phyloP scores from a whole-genome alignment of 2,113 vertebrate genomes.

The Falcunculus frontatus region DNA sequence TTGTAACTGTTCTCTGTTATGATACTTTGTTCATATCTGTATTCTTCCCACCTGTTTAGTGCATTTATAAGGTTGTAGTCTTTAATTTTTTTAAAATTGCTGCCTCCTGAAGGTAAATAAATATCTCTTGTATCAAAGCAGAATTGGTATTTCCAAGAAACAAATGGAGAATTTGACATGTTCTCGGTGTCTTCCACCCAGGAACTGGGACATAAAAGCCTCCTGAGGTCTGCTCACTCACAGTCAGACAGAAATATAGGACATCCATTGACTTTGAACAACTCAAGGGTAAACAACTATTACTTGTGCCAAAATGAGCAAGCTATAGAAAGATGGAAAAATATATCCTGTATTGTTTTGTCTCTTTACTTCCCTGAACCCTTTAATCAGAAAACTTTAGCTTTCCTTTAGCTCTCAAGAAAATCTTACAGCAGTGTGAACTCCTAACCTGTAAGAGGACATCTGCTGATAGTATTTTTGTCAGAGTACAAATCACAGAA shows the following conservation, averaged over 20 bases:
- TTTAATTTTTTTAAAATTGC: conserved; percentile 44
- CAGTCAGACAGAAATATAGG: conserved; percentile 55
- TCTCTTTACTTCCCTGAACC: background rate
- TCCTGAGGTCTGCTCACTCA: background rate
- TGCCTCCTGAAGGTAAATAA: conserved; percentile 58
- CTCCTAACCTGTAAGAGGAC: conserved; percentile 24
- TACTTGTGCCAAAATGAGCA: conserved; percentile 7
- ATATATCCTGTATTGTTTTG: background rate
- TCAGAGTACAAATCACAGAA: background rate
- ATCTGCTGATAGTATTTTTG: background rate
- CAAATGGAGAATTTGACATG: conserved; percentile 53
- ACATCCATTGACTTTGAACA: background rate
- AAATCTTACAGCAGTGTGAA: conserved; percentile 25
- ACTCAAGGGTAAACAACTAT: background rate
- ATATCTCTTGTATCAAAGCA: conserved; percentile 34
- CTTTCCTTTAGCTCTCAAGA: conserved; percentile 18
- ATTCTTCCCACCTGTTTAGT: background rate
- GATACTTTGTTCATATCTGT: background rate
- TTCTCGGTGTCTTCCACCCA: background rate
- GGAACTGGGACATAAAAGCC: conserved; percentile 4
- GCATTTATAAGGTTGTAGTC: background rate
- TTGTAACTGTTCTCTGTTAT: background rate
- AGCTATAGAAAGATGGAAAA: background rate
- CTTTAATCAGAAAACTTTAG: conserved; percentile 28
- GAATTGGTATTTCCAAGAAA: conserved; percentile 29